Evolutionary conservation across 35 echinoderm and acorn worm genomes (phyloP).

Genomic region (Stichopus chloronotus): DNA sequence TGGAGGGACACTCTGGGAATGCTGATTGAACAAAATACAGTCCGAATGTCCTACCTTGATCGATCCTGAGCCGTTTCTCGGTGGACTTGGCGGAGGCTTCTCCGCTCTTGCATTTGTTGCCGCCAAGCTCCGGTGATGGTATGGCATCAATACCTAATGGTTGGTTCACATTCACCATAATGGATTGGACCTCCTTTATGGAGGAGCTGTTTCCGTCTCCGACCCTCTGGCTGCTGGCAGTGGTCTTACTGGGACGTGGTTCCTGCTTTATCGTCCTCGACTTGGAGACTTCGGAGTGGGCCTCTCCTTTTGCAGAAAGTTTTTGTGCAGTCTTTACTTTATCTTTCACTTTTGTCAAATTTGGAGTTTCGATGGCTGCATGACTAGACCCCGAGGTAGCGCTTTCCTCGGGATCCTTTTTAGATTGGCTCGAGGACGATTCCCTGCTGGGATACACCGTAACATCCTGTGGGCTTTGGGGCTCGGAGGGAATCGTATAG

Average conservation of each 20-base stretch:
- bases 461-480: constrained; percentile 86
- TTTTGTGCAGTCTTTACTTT: background rate
- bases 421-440: background rate
- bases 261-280: background rate
- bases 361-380: background rate
- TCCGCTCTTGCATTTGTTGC: constrained; percentile 1
- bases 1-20: too few relatives aligned
- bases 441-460: constrained; percentile 74
- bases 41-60: background rate
- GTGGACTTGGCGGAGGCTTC: background rate
- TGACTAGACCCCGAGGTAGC: background rate
- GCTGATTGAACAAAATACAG: too few relatives aligned
- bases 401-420: background rate
- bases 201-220: background rate
- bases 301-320: background rate
- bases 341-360: background rate
- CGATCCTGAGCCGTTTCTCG: background rate
- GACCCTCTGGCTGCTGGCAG: background rate
- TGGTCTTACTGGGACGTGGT: background rate
- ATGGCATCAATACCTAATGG: constrained; percentile 95
- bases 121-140: constrained; percentile 85
- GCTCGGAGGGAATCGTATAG: constrained; percentile 55
- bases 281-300: background rate
- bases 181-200: constrained; percentile 79
- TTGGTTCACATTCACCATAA: constrained; percentile 90